These are phyloP conservation scores for Acleris emargana DNA, from an alignment of 2,888 invertebrate genomes.

Conservation along the genomic window DNA sequence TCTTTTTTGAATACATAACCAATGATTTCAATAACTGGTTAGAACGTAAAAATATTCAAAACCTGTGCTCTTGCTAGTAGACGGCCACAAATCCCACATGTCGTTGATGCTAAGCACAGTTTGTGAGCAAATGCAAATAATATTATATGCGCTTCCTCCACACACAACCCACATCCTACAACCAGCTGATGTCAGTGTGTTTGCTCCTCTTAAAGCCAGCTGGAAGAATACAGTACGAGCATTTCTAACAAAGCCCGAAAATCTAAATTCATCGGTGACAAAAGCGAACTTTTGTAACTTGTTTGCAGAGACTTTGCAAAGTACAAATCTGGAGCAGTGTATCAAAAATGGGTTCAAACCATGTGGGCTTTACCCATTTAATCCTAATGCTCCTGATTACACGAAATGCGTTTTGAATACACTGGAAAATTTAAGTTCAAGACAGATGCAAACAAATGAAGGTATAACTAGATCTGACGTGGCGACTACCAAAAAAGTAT, in stretches of 20 bases:
- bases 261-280: slow-evolving; percentile 11
- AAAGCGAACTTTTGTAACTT: slow-evolving; percentile 12
- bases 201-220: slow-evolving; percentile 5
- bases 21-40: no score
- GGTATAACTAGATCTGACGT: neutral
- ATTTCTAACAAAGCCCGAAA: slow-evolving; percentile 13
- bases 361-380: slow-evolving; percentile 43
- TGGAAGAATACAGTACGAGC: slow-evolving; percentile 9
- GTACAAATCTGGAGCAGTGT: slow-evolving; percentile 24
- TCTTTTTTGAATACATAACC: no score
- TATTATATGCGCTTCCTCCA: no score
- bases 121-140: slow-evolving; percentile 34
- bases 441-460: no score
- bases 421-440: slow-evolving; percentile 31
- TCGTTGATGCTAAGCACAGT: slow-evolving; percentile 7
- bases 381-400: slow-evolving; percentile 41
- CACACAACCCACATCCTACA: slow-evolving; percentile 46
- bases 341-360: slow-evolving; percentile 42
- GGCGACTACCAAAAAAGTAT: no score
- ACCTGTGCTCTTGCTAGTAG: no score
- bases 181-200: slow-evolving; percentile 41
- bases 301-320: slow-evolving; percentile 33
- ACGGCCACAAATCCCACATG: no score
- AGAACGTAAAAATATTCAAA: no score
- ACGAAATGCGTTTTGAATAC: slow-evolving; percentile 41